Evolutionary conservation across 53 echinoderm and acorn worm genomes (phyloP).

Genomic region (Luidia sarsii): DNA sequence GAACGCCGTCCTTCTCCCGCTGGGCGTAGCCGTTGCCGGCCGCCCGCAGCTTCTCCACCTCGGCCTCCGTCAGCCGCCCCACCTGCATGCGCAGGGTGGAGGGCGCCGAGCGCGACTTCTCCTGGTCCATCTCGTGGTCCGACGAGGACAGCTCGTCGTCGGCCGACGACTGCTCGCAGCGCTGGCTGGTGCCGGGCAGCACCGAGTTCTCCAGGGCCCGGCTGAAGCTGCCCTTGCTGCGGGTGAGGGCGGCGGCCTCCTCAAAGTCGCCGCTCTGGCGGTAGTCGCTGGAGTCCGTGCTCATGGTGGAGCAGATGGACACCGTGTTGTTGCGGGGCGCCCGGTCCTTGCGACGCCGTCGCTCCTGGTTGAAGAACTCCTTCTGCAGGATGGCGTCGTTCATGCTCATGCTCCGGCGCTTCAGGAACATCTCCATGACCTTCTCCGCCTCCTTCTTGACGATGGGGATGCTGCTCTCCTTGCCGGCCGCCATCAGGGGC

Average conservation of each 20-base stretch:
- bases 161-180: constrained; percentile 59
- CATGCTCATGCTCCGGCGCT: constrained; percentile 92
- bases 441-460: constrained; percentile 84
- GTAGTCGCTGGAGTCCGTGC: constrained; percentile 73
- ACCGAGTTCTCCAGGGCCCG: constrained; percentile 61
- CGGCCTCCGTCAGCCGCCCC: constrained; percentile 59
- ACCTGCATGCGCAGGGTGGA: constrained; percentile 89
- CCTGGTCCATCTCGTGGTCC: constrained; percentile 65
- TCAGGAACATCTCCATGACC: constrained; percentile 93
- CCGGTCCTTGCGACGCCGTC: constrained; percentile 55
- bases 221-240: constrained; percentile 68
- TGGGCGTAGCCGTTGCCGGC: constrained; percentile 73
- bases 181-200: constrained; percentile 21
- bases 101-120: constrained; percentile 81
- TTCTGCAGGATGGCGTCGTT: constrained; percentile 89
- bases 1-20: constrained; percentile 61
- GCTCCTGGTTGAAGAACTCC: constrained; percentile 81
- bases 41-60: constrained; percentile 57
- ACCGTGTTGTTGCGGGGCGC: constrained; percentile 82
- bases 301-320: constrained; percentile 78
- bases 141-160: constrained; percentile 91
- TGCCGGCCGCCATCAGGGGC: constrained; percentile 66
- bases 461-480: constrained; percentile 77
- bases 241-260: constrained; percentile 27
- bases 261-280: constrained; percentile 54